Evolutionary conservation across 2,113 vertebrate species (phyloP), one percentile per base, ranked within the genome.

Genomic region (Hippocampus abdominalis): DNA sequence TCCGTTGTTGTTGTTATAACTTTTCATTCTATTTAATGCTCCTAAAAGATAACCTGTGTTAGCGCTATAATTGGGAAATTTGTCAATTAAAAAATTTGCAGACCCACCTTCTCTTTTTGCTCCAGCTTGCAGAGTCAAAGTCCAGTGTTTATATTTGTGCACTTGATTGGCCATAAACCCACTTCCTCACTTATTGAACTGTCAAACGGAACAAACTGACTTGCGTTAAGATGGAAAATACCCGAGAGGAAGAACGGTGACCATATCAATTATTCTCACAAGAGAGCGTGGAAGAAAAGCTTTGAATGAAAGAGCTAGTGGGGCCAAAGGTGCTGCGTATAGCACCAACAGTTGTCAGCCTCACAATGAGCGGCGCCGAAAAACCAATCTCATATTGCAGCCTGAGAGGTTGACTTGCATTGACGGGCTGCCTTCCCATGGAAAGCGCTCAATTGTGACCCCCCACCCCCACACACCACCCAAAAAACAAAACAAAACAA

Each of bases 341-440:
- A 91, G 89, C 86, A 91, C 84, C 88, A 89, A 88, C 87, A 91
- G 89, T 90, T 91, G 91, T 91, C 90, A 89, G 80, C 76, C 67
- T 83, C 80, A 92, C 90, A 91, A 91, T 91, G 86, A 88, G 81
- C 80, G 9, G 66, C n/a, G 72, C 78, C 82, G 89, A 86, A 84
- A 86, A 89, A 86, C 79, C 89, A 92, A 90, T 90, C 90, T 92
- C 90, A 89, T 85, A 85, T 92, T 91, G 89, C 89, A 89, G 83
- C 74, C 76, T 62, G 84, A 86, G 86, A 84, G 85, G 82, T 79
- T 87, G 84, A 73, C 72, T 83, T 81, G 81, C 79, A 89, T 87
- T 89, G 90, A 91, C 71, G 79, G 89, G 81, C 83, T 77, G 74
- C 80, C 81, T 77, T 89, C 84, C 74, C 73, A 83, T 79, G 72